Evolutionary conservation across 2,888 invertebrate genomes (phyloP), one percentile per base, ranked within the genome.

Genomic region (Rhamnusium bicolor): DNA sequence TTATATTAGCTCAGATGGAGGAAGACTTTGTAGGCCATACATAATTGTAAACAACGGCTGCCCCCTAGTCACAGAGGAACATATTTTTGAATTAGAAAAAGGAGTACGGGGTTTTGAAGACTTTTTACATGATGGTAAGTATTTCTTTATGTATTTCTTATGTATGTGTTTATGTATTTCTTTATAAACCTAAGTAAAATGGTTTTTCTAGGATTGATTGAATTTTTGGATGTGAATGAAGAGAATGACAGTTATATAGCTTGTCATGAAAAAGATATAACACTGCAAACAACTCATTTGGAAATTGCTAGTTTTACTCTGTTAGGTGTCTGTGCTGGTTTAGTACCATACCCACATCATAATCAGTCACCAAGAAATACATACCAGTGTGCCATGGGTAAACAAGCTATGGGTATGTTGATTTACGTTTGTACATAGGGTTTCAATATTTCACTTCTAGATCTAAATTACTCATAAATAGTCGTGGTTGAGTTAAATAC

Each of bases 321-420:
- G 65, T 90, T 99, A n/a, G 99, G 99, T 0, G 98, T 99, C 0
- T 98, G 98, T 88, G 99, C 99, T 0, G 98, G 97, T 0, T 90
- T 99, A 6, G 96, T 99, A 47, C 99, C 99, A 0, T 99, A 98
- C 87, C 99, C 99, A 0, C 98, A 99, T 89, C 99, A 99, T 85
- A 99, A 99, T 89, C 99, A 99, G 88, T 97, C 97, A 84, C 98
- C 98, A 0, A 92, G 98, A 78, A 99, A 99, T 85, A 99, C 98
- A 0, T 99, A 99, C 87, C 99, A 99, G 87, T 99, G 99, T 89
- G 99, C 99, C 89, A 99, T 99, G 99, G 99, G 99, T 16, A 99
- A 99, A 91, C 99, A 99, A 89, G 99, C 99, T 0, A 99, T 99
- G 98, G 99, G 96, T 92, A 87, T 87, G 90, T 88, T 32, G 8